These are phyloP conservation scores for Adelosebastes latens DNA, from an alignment of 2,797 vertebrate species.

Conservation along the genomic window DNA sequence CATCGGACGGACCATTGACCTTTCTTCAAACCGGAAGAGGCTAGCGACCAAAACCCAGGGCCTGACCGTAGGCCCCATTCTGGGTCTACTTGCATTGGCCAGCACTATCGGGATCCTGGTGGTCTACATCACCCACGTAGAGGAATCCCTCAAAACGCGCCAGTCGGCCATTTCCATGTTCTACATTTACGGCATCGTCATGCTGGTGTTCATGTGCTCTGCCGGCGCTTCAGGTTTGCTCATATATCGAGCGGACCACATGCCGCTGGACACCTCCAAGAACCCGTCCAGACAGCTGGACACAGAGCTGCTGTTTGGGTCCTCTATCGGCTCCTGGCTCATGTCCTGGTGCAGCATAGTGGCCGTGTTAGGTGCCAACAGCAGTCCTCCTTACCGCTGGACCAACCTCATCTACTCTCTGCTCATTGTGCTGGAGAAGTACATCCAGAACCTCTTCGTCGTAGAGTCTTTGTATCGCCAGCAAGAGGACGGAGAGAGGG, in stretches of 20 bases:
- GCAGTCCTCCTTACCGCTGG: conserved; percentile 87
- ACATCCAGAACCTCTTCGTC: conserved; percentile 95
- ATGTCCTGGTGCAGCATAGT: conserved; percentile 95
- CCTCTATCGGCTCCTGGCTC: conserved; percentile 93
- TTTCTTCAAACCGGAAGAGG: conserved; percentile 80
- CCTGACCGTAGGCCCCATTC: conserved; percentile 83
- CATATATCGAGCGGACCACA: conserved; percentile 87
- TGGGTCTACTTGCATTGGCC: conserved; percentile 88
- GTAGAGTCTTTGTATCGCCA: conserved; percentile 92
- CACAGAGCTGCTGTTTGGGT: conserved; percentile 89
- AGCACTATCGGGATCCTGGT: conserved; percentile 91
- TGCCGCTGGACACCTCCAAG: conserved; percentile 86
- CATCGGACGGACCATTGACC: conserved; percentile 89
- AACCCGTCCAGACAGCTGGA: conserved; percentile 93
- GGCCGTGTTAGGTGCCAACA: conserved; percentile 82
- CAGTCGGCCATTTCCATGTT: conserved; percentile 91
- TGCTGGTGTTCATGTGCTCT: conserved; percentile 89
- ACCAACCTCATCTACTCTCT: conserved; percentile 90
- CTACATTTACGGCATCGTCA: conserved; percentile 88
- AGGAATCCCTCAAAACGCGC: conserved; percentile 83
- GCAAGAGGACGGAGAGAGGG: conserved; percentile 62
- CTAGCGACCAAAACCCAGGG: conserved; percentile 78
- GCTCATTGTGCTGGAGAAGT: conserved; percentile 93
- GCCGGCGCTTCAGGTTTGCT: conserved; percentile 85
- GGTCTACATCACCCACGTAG: conserved; percentile 91